Evolutionary conservation across 2,797 vertebrate species (phyloP).

Genomic region (Mallotus villosus): DNA sequence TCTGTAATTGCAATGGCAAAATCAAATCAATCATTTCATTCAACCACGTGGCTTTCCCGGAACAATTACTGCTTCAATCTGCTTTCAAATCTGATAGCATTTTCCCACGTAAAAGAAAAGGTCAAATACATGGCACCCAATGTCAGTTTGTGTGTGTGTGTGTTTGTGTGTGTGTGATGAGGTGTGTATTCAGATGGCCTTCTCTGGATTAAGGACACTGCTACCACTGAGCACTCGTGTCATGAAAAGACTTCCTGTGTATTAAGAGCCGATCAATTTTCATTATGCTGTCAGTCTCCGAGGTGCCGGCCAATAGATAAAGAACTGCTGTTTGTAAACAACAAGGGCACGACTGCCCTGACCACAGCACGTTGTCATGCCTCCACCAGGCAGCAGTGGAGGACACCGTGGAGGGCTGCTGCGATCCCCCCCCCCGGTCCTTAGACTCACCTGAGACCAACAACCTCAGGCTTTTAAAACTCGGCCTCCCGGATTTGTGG

Average conservation of each 20-base stretch:
- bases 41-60: too few relatives aligned
- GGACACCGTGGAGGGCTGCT: too few relatives aligned
- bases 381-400: background rate
- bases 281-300: conserved; percentile 46
- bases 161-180: conserved; percentile 1
- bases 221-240: conserved; percentile 25
- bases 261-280: conserved; percentile 57
- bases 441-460: too few relatives aligned
- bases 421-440: too few relatives aligned
- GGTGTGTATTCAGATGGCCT: conserved; percentile 18
- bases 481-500: too few relatives aligned
- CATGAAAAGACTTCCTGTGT: conserved; percentile 40
- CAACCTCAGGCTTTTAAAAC: too few relatives aligned
- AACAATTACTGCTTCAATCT: too few relatives aligned
- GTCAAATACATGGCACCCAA: background rate
- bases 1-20: background rate
- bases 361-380: background rate
- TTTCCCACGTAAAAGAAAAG: background rate
- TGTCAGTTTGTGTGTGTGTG: conserved; percentile 8
- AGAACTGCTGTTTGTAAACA: conserved; percentile 14
- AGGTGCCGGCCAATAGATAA: conserved; percentile 12
- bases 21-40: background rate
- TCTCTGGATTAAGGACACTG: conserved; percentile 13
- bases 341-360: conserved; percentile 7
- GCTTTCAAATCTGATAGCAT: background rate